Base-by-base conservation (phyloP, 2,888 invertebrate genomes). In the Baronia brevicornis region DNA sequence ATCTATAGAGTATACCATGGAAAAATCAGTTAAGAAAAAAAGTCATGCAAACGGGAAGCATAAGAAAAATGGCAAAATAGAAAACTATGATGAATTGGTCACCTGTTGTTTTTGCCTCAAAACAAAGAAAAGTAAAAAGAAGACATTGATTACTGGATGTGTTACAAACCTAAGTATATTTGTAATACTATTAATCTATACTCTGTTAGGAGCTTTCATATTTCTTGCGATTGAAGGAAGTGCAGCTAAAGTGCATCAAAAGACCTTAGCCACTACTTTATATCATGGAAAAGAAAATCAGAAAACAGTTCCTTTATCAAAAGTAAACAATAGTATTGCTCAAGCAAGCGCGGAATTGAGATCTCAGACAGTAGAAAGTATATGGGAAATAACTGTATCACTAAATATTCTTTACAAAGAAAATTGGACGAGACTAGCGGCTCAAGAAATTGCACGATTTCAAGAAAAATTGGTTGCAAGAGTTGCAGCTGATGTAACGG, bases 311-410 rank as follows among this genome's bases (percentile, higher is more conserved):
- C 60, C 73, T 4, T 33, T 66, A 4, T 54, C 71, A 12, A 82
- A 79, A 51, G 42, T 75, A 9, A 77, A 77, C 39, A 68, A 65
- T 2, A 72, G 66, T 30, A 75, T 77, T 44, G 66, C 72, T 3
- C 82, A 79, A 41, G 79, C 78, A 0, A 82, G 77, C 44, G 72
- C 75, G 2, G 84, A 84, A 41, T 46, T 84, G 26, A 59, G 85
- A 38, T 77, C 84, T 0, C 82, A 82, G 54, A 93, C 94, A 4
- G 94, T 94, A n/a, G 93, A 94, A 71, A 94, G 91, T 59, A 93
- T 96, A 57, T 96, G 96, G 96, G 92, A 95, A 67, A 92, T 95
- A 31, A 96, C 96, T 1, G 91, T 92, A 38, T 91, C 90, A 24
- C 74, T 95, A 43, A 96, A 96, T 65, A 93, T 96, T 53, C 86